Evolutionary conservation across 2,888 invertebrate species (phyloP).

Genomic region (Eremobia ochroleuca): DNA sequence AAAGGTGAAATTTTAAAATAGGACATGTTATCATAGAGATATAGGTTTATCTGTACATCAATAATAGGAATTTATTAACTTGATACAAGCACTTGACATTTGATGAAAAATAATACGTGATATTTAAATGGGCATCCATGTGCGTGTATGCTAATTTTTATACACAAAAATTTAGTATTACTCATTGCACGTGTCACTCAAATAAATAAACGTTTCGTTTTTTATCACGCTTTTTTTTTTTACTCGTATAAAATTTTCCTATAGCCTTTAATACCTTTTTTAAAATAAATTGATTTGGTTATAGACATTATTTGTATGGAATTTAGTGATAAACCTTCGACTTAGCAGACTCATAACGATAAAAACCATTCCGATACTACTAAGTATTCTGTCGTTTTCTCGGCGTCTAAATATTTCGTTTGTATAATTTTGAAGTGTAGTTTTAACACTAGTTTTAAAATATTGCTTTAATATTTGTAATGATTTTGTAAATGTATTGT

Average conservation of each 20-base stretch:
- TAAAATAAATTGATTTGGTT: background rate
- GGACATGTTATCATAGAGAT: background rate
- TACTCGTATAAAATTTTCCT: background rate
- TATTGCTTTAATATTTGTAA: constrained; percentile 61
- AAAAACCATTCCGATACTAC: constrained; percentile 16
- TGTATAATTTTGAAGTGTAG: constrained; percentile 42
- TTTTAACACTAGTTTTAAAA: constrained; percentile 52
- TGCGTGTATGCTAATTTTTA: constrained; percentile 45
- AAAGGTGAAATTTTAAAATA: constrained; percentile 1
- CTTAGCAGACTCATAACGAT: background rate
- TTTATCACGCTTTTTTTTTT: constrained; percentile 6
- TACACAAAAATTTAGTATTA: constrained; percentile 42
- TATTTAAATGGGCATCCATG: constrained; percentile 30
- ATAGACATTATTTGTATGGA: constrained; percentile 12
- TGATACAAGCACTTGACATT: constrained; percentile 12
- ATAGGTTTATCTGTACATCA: background rate
- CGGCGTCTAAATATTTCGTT: constrained; percentile 22
- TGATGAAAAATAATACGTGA: background rate
- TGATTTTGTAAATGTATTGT: constrained; percentile 57
- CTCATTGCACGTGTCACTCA: constrained; percentile 17
- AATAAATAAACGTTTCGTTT: constrained; percentile 26
- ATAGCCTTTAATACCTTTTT: background rate
- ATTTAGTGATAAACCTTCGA: constrained; percentile 11
- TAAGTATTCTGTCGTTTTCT: constrained; percentile 52
- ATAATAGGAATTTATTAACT: background rate